These are phyloP conservation scores for Catocala nupta DNA, from an alignment of 2,888 invertebrate genomes.

Conservation along the genomic window DNA sequence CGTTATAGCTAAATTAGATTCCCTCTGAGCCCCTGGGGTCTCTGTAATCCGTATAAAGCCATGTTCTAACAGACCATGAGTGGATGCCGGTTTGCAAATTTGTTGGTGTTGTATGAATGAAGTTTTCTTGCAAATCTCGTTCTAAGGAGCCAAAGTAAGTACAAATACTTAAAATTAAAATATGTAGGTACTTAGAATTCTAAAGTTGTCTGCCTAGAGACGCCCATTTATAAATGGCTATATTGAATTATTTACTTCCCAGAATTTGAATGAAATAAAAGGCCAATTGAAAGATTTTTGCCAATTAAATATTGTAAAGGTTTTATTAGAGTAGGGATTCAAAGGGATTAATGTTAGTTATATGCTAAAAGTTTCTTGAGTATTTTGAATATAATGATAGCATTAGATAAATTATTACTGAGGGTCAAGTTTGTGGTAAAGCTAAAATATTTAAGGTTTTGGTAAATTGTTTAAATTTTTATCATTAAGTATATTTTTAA, in stretches of 20 bases:
- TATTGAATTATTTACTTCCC: constrained; percentile 14
- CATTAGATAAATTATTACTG: too few species aligned
- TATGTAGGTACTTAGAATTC: too few species aligned
- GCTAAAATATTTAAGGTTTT: too few species aligned
- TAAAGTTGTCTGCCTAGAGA: too few species aligned
- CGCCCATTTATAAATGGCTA: not conserved
- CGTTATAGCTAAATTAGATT: constrained; percentile 77
- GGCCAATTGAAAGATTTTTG: constrained; percentile 14
- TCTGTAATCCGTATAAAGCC: constrained; percentile 59
- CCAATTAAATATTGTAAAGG: constrained; percentile 15
- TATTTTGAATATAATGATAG: not conserved
- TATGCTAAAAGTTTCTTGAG: constrained; percentile 3
- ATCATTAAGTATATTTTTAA: too few species aligned
- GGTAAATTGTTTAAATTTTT: too few species aligned
- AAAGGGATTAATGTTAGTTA: constrained; percentile 8
- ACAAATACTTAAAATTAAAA: too few species aligned
- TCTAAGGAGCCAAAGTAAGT: too few species aligned
- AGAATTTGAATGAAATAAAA: constrained; percentile 7
- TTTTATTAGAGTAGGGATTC: constrained; percentile 21
- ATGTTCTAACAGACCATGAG: constrained; percentile 53
- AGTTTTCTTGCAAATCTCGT: constrained; percentile 12
- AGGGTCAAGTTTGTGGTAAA: too few species aligned
- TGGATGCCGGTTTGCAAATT: constrained; percentile 54
- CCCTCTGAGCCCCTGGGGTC: constrained; percentile 58
- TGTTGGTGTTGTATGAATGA: constrained; percentile 31